A percentile compares a stretch with the other conserved stretches of the same genome.
phyloP scores from a whole-genome alignment of 2,888 invertebrate species.

The Fissipunctia ypsillon region DNA sequence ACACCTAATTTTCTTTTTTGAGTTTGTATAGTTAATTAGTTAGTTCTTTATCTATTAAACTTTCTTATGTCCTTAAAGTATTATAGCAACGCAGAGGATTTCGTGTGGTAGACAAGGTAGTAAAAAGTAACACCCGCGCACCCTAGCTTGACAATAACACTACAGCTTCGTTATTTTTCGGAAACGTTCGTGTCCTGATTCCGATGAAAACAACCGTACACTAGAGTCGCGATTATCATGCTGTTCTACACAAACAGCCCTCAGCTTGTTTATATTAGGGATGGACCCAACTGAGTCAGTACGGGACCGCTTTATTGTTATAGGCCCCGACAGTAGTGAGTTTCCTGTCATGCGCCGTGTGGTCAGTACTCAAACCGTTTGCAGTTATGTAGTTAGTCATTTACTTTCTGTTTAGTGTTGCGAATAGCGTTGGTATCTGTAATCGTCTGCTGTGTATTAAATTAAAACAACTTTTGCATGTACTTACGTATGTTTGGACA shows the following conservation, averaged over 20 bases:
- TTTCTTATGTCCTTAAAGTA: background rate
- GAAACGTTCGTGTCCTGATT: background rate
- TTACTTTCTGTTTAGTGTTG: conserved; percentile 29
- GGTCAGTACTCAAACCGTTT: conserved; percentile 50
- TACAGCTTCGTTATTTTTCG: conserved; percentile 31
- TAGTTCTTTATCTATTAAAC: background rate
- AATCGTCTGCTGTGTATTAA: background rate
- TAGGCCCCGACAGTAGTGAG: conserved; percentile 28
- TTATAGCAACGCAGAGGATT: background rate
- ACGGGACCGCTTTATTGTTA: conserved; percentile 57
- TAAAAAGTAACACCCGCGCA: conserved; percentile 14
- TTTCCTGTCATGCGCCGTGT: conserved; percentile 43
- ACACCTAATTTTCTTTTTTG: background rate
- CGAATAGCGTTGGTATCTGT: background rate
- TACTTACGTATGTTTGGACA: too few relatives aligned
- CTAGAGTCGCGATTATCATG: conserved; percentile 38
- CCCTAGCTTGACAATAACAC: conserved; percentile 1
- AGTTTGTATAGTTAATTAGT: background rate
- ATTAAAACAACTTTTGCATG: background rate
- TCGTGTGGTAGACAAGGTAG: conserved; percentile 1
- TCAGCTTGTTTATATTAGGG: conserved; percentile 46
- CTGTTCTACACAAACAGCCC: conserved; percentile 18
- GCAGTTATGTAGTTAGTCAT: conserved; percentile 13
- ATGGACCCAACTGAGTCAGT: conserved; percentile 53
- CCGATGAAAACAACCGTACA: conserved; percentile 32